A percentile compares a stretch with the other conserved stretches of the same genome.
Conservation (phyloP, 2,113 vertebrate genomes). For the Illadopsis cleaveri region DNA sequence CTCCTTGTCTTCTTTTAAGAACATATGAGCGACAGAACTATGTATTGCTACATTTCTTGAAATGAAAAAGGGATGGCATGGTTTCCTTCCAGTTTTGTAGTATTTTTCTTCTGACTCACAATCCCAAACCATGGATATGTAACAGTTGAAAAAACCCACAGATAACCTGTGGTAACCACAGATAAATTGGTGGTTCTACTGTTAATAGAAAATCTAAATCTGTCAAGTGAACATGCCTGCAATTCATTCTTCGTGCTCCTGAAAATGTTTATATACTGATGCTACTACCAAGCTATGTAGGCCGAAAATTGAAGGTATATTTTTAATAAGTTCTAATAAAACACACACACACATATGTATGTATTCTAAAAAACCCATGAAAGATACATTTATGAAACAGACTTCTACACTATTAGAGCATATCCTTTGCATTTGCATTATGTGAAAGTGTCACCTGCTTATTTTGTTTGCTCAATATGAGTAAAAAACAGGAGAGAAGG, state of each 20-base stretch:
- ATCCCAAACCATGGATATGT: background rate
- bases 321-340: background rate
- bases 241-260: background rate
- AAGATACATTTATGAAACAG: background rate
- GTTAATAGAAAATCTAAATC: background rate
- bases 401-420: background rate
- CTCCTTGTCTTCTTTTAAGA: background rate
- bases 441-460: background rate
- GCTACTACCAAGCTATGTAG: background rate
- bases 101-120: background rate
- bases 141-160: background rate
- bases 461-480: background rate
- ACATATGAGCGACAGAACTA: background rate
- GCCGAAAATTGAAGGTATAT: background rate
- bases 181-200: background rate
- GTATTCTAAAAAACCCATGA: background rate
- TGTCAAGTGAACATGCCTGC: background rate
- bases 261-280: background rate
- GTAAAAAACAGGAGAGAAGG: background rate
- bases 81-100: background rate
- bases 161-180: background rate
- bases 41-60: background rate
- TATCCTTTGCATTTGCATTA: background rate
- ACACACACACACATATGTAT: background rate
- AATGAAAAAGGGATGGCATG: background rate